Base-by-base conservation (phyloP, 2,797 vertebrate species). In the Pseudochromis fuscus region DNA sequence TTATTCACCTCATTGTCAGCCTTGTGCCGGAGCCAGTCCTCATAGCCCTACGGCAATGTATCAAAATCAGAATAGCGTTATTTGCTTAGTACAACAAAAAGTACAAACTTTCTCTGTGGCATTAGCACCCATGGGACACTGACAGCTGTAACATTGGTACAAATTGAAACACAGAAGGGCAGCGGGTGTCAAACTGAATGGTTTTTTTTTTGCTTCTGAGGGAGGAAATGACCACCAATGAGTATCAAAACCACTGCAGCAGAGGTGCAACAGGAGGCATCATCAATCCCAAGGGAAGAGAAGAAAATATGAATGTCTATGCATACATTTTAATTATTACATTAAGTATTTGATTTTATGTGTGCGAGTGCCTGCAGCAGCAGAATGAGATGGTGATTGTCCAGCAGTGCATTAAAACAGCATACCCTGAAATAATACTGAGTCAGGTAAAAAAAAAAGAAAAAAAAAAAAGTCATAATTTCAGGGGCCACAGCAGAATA, bases 1-100 rank as follows among this genome's bases (percentile, higher is more conserved):
- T 98, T 98, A 87, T 99, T 99, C 87, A 99, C 97, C 88, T 98
- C 97, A 1, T 96, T 95, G 93, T 99, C 98, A 44, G 98, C 98
- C 91, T 97, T 96, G 92, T 99, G 98, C 81, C 98, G 94, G 77
- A 99, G 85, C 96, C 97, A 99, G 92, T 99, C 98, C 87, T 99
- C 97, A n/a, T 98, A 98, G 37, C 98, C 98, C 98, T 98, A 57
- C 10, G 12, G 67, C 40, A 59, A 77, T 38, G 77, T 24, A 67
- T 57, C 30, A 81, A 67, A 72, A 82, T 75, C 49, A 74, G 21
- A 50, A 67, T 12, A 24, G 2, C 2, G 5, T 69, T 55, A 73
- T 75, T 82, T 79, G 53, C 42, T 37, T 30, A 53, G 33, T 30
- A 46, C 10, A 73, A 58, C 9, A 74, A 75, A 77, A 72, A 55